Conservation (phyloP, 2,888 invertebrate genomes). For the Atrina japonica region DNA sequence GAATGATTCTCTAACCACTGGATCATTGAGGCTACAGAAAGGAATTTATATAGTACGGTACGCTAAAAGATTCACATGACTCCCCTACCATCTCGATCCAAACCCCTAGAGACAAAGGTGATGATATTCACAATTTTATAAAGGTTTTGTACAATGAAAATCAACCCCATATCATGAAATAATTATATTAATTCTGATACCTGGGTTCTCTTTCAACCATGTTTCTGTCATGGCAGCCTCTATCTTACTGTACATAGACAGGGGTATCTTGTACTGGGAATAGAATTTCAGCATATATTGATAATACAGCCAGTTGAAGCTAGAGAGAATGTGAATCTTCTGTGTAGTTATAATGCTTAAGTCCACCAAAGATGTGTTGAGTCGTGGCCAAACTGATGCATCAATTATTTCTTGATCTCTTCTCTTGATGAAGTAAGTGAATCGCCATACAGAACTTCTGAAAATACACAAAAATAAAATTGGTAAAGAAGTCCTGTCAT, state of each 20-base stretch:
- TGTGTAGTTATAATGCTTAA: conserved; percentile 8
- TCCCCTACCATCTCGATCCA: too few relatives aligned
- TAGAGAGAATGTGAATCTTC: conserved; percentile 5
- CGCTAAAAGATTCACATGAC: too few relatives aligned
- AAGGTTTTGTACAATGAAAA: too few relatives aligned
- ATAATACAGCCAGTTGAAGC: conserved; percentile 26
- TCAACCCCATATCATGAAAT: too few relatives aligned
- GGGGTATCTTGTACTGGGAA: conserved; percentile 21
- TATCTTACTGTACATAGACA: conserved; percentile 15
- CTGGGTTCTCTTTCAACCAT: conserved; percentile 26
- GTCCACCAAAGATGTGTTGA: conserved; percentile 25
- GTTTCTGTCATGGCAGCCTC: conserved; percentile 27
- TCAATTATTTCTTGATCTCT: conserved; percentile 38
- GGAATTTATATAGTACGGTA: too few relatives aligned
- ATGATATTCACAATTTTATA: too few relatives aligned
- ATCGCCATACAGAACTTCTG: conserved; percentile 39
- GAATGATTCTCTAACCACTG: too few relatives aligned
- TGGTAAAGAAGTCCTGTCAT: neutral
- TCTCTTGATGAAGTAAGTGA: conserved; percentile 38
- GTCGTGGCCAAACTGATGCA: conserved; percentile 49
- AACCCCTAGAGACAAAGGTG: too few relatives aligned
- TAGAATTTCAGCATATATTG: conserved; percentile 23
- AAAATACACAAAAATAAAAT: conserved; percentile 2
- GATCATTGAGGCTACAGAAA: too few relatives aligned
- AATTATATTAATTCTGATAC: neutral